Percentiles rank a stretch among this genome's conserved stretches.
phyloP scores from a whole-genome alignment of 37 sponge, comb jelly and placozoan species.

The Mnemiopsis leidyi region DNA sequence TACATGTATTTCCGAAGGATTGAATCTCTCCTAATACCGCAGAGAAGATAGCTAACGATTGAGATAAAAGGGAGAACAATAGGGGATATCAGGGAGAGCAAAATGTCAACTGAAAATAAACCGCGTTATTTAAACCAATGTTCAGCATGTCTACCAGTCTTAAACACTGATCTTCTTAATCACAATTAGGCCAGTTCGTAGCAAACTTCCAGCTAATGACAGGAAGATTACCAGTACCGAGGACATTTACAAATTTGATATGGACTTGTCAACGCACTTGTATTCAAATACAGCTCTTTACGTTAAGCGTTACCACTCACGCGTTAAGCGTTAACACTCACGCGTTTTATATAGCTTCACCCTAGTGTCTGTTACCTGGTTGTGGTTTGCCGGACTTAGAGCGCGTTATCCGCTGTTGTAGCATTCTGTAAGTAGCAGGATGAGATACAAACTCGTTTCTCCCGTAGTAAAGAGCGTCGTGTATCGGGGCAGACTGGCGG shows the following conservation, averaged over 20 bases:
- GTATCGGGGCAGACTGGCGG: slow-evolving; percentile 35
- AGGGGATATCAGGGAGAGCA: neutral
- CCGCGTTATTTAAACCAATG: too few species aligned
- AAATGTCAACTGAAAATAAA: slow-evolving; percentile 18
- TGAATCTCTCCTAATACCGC: slow-evolving; percentile 1
- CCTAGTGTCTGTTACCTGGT: neutral
- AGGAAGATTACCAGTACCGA: too few species aligned
- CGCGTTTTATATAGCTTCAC: too few species aligned
- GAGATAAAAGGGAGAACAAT: neutral
- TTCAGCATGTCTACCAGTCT: too few species aligned
- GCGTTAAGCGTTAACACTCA: too few species aligned
- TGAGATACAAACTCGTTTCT: slow-evolving; percentile 65
- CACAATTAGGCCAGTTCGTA: too few species aligned
- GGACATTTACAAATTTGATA: too few species aligned
- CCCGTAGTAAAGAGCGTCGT: slow-evolving; percentile 66
- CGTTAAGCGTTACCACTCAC: too few species aligned
- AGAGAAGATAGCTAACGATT: neutral
- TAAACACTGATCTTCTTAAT: too few species aligned
- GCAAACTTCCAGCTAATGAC: too few species aligned
- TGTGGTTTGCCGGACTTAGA: slow-evolving; percentile 26
- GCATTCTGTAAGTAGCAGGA: slow-evolving; percentile 45
- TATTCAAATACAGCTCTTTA: too few species aligned
- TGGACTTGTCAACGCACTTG: too few species aligned
- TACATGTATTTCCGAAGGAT: slow-evolving; percentile 27
- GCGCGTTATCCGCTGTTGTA: slow-evolving; percentile 31